A percentile compares a stretch with the other conserved stretches of the same genome.
These are phyloP conservation scores for Saguinus imperator DNA, from an alignment of 2,113 vertebrate species.

Conservation along the genomic window DNA sequence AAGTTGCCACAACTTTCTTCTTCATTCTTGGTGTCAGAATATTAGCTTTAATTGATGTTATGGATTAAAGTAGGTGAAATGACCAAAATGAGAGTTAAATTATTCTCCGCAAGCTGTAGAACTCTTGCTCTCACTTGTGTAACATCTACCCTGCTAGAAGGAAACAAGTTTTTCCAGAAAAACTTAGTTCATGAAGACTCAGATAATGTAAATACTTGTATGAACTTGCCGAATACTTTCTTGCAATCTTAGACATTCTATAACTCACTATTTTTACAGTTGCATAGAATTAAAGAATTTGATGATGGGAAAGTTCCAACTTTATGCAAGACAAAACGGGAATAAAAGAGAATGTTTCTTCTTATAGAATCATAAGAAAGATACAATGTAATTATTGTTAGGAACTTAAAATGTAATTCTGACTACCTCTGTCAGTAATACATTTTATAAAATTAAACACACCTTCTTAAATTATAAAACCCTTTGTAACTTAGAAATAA, in stretches of 20 bases:
- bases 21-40: not conserved
- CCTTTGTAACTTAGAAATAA: not conserved
- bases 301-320: not conserved
- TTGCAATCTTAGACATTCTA: not conserved
- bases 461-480: not conserved
- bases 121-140: fast-evolving
- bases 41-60: not conserved
- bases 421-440: not conserved
- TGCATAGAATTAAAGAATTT: not conserved
- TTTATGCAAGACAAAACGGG: not conserved
- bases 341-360: not conserved
- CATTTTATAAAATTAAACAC: not conserved
- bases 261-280: not conserved
- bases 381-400: not conserved
- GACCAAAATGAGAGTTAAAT: not conserved
- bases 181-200: not conserved
- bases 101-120: not conserved
- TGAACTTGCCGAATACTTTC: not conserved
- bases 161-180: not conserved
- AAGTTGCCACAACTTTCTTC: not conserved
- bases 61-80: not conserved
- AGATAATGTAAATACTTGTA: not conserved
- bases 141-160: fast-evolving
- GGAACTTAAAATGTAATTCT: not conserved
- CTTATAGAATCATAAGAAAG: not conserved